Base-by-base conservation (phyloP, 2,113 vertebrate genomes). In the Callopanchax toddi region DNA sequence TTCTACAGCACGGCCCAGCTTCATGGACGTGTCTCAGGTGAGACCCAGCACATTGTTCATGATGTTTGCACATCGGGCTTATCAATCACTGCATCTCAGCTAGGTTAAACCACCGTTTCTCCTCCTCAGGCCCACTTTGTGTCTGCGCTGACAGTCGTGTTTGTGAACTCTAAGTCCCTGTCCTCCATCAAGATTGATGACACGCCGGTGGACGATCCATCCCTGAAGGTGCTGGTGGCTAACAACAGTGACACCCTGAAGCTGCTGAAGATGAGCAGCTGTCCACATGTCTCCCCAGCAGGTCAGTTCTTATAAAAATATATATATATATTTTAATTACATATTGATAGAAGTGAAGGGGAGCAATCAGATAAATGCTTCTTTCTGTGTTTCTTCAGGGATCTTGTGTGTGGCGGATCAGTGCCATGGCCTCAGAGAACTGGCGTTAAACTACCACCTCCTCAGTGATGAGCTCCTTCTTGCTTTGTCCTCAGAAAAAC, bases 131-230 rank as follows among this genome's bases (percentile, higher is more conserved):
- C 82, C 10, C 87, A 90, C 71, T 91, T 90, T 77, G 95, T 96
- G 87, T 98, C 96, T 58, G 95, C 96, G 13, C 89, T 97, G 89
- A 98, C 95, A 1, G 96, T 97, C 81, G 95, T 98, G 78, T 98
- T 98, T 70, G 95, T 98, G 83, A 98, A 97, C 91, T 98, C 96
- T 78, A 98, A 98, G 86, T 98, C 96, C 11, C 91, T 98, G 63
- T 98, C 95, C 21, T 98, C 96, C 0, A 93, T 98, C 75, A 97
- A 97, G 91, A 97, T 98, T 52, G 94, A 97, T 6, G 96, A 97
- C 70, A 98, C 94, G 15, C 96, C 96, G 12, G 95, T 97, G 66
- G 96, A 97, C 56, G 95, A 98, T 81, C 96, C 94, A 0, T 98
- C 95, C 43, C 93, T 98, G 50, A 97, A 97, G 86, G 95, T 97